phyloP scores from a whole-genome alignment of 2,797 vertebrate species.

The Cynodonichthys magdalenae region DNA sequence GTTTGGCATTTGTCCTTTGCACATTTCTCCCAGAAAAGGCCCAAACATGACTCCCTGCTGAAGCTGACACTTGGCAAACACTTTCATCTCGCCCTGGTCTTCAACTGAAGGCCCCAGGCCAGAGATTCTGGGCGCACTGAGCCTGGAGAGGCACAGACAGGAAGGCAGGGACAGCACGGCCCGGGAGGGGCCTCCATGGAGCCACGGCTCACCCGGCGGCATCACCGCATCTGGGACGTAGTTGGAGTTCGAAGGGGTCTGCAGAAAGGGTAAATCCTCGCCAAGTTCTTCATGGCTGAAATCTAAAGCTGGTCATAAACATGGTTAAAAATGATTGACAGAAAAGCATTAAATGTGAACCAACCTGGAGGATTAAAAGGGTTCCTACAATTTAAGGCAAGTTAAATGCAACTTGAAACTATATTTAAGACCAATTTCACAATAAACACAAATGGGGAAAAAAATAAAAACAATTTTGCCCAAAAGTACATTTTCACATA shows the following conservation, averaged over 20 bases:
- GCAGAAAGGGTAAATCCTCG: constrained; percentile 53
- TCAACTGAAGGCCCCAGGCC: constrained; percentile 34
- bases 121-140: background rate
- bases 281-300: constrained; percentile 54
- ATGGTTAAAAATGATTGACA: background rate
- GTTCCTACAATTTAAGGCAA: too few species aligned
- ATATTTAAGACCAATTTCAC: too few species aligned
- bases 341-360: background rate
- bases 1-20: constrained; percentile 54
- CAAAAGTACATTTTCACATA: too few species aligned
- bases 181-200: constrained; percentile 63
- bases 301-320: constrained; percentile 48
- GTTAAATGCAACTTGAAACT: too few species aligned
- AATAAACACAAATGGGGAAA: too few species aligned
- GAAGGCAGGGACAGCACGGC: constrained; percentile 76
- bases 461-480: too few species aligned
- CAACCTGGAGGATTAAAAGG: too few species aligned
- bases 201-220: constrained; percentile 67
- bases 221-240: constrained; percentile 69
- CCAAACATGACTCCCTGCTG: constrained; percentile 71
- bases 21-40: constrained; percentile 74
- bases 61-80: constrained; percentile 69
- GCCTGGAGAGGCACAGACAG: constrained; percentile 69
- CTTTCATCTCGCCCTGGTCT: constrained; percentile 56
- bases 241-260: constrained; percentile 52